Evolutionary conservation across 2,113 vertebrate species (phyloP).

Genomic region (Poeciliopsis turrubarensis): DNA sequence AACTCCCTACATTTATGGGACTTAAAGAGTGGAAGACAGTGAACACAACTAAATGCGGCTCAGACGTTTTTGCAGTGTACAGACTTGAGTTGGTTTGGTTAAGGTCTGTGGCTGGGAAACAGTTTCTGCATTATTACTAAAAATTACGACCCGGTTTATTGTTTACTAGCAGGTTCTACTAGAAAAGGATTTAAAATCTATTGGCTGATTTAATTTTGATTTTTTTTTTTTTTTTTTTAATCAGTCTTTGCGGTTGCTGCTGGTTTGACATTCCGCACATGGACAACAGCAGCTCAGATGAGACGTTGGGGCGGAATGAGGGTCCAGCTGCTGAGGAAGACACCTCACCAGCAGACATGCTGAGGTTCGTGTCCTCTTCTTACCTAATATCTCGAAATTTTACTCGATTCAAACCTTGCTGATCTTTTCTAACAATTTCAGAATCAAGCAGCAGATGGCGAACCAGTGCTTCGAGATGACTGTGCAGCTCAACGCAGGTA

Average conservation of each 20-base stretch:
- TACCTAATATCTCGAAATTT: too few relatives aligned
- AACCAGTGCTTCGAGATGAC: conserved; percentile 83
- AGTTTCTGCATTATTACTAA: too few relatives aligned
- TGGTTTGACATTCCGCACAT: conserved; percentile 16
- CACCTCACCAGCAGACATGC: conserved; percentile 55
- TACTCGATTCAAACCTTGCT: too few relatives aligned
- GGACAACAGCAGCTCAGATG: conserved; percentile 56
- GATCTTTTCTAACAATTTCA: conserved; percentile 37
- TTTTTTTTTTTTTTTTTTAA: not conserved
- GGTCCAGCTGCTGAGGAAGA: conserved; percentile 40
- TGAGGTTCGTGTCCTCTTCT: conserved; percentile 65
- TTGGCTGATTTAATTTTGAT: not conserved
- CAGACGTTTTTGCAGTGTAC: too few relatives aligned
- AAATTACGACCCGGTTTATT: too few relatives aligned
- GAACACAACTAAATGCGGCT: too few relatives aligned
- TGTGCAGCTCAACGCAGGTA: conserved; percentile 74
- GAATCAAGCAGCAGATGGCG: conserved; percentile 80
- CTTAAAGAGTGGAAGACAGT: too few relatives aligned
- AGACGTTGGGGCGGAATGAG: conserved; percentile 25
- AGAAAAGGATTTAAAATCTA: too few relatives aligned
- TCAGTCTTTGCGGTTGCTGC: not conserved
- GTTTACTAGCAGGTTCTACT: too few relatives aligned
- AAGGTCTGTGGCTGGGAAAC: too few relatives aligned
- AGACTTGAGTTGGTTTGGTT: too few relatives aligned
- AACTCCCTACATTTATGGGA: too few relatives aligned